A percentile compares a stretch with the other conserved stretches of the same genome.
Conservation (phyloP, 2,888 invertebrate genomes). For the Bimastos eiseni region DNA sequence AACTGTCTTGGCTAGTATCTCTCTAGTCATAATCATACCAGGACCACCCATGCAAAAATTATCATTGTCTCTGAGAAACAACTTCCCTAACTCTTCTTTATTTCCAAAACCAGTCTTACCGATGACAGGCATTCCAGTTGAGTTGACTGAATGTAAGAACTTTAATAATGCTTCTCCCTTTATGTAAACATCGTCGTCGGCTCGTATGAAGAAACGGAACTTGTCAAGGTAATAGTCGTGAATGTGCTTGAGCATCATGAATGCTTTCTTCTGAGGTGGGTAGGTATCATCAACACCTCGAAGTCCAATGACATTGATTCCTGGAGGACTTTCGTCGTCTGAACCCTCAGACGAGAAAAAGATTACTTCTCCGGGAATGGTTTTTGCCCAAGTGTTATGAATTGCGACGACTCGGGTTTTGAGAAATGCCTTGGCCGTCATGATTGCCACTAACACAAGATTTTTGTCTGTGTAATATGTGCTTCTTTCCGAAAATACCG, state of each 20-base stretch:
- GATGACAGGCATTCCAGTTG: no score
- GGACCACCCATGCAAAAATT: constrained; percentile 99
- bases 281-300: constrained; percentile 89
- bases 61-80: constrained; percentile 75
- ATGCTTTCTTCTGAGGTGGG: constrained; percentile 98
- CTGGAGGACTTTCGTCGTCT: constrained; percentile 64
- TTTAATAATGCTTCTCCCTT: no score
- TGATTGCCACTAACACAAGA: constrained; percentile 75
- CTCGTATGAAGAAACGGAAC: constrained; percentile 96
- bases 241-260: constrained; percentile 88
- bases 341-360: constrained; percentile 75
- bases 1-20: constrained; percentile 76
- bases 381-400: constrained; percentile 89
- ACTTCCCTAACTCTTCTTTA: background rate
- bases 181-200: constrained; percentile 84
- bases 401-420: constrained; percentile 85
- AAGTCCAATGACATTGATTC: constrained; percentile 74
- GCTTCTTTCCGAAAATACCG: no score
- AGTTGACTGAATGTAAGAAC: no score
- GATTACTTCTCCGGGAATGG: constrained; percentile 83
- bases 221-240: constrained; percentile 83
- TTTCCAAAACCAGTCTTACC: no score
- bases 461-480: background rate
- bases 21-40: constrained; percentile 86
- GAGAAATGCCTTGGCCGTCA: constrained; percentile 93